Evolutionary conservation across 2,888 invertebrate genomes (phyloP).

Genomic region (Noctua janthe): DNA sequence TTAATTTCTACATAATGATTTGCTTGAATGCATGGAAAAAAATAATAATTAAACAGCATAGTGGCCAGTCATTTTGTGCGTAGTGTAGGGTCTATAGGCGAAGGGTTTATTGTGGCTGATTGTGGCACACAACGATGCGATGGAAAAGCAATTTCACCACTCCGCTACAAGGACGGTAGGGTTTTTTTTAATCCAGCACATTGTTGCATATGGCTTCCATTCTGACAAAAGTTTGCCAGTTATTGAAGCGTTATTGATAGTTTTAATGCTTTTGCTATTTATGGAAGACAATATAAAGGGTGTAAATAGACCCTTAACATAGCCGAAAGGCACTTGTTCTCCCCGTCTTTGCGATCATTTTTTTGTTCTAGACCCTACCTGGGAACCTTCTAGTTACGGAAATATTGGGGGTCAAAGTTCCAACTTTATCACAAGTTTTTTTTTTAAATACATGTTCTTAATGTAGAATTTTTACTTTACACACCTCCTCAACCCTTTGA

Average conservation of each 20-base stretch:
- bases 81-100: slow-evolving; percentile 29
- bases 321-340: too few species aligned
- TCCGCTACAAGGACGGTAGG: slow-evolving; percentile 27
- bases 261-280: slow-evolving; percentile 8
- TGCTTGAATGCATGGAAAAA: slow-evolving; percentile 12
- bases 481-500: too few species aligned
- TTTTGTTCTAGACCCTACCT: too few species aligned
- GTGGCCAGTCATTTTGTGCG: slow-evolving; percentile 28
- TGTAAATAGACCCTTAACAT: too few species aligned
- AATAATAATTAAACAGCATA: not conserved
- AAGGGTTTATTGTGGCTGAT: slow-evolving; percentile 27
- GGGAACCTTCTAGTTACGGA: too few species aligned
- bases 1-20: slow-evolving; percentile 36
- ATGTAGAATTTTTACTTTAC: too few species aligned
- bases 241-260: slow-evolving; percentile 30
- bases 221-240: slow-evolving; percentile 14
- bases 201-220: slow-evolving; percentile 30
- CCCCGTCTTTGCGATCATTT: too few species aligned
- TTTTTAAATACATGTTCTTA: too few species aligned
- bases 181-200: slow-evolving; percentile 40
- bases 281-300: not conserved
- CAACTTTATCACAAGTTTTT: too few species aligned
- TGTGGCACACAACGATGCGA: slow-evolving; percentile 12
- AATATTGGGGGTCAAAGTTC: too few species aligned
- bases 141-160: slow-evolving; percentile 45